Evolutionary conservation across 2,113 vertebrate genomes (phyloP).

Genomic region (Tyrannus savana): DNA sequence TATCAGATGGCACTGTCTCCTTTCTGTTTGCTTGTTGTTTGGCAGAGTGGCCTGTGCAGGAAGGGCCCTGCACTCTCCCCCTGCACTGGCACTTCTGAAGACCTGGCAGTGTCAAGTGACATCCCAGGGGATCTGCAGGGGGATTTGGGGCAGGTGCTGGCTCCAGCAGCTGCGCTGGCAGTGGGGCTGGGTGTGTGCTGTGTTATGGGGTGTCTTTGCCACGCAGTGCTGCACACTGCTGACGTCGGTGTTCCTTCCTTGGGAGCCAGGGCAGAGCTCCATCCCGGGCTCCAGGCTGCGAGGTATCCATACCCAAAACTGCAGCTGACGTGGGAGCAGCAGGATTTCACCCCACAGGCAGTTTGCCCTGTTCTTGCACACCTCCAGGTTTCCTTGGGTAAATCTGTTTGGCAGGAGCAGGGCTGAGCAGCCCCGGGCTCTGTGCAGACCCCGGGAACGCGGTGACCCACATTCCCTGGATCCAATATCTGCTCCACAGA

Average conservation of each 20-base stretch:
- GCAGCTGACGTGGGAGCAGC: neutral
- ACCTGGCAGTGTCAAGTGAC: accelerated
- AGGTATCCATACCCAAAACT: accelerated
- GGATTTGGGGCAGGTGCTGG: accelerated
- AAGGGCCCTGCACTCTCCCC: accelerated
- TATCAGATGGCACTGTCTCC: accelerated
- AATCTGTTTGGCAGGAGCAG: neutral
- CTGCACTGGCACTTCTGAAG: accelerated
- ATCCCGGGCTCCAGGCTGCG: neutral
- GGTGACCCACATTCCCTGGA: neutral
- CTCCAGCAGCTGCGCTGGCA: accelerated
- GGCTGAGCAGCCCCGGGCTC: neutral
- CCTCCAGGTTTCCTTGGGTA: neutral
- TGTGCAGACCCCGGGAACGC: neutral
- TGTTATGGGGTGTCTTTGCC: accelerated
- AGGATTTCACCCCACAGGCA: neutral
- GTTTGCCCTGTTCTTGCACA: neutral
- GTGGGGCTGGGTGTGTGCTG: neutral
- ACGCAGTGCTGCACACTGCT: accelerated
- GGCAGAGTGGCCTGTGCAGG: neutral
- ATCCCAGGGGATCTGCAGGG: neutral
- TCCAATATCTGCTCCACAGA: neutral
- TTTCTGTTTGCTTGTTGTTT: neutral
- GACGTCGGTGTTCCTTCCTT: accelerated
- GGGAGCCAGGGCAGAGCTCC: neutral